Evolutionary conservation across 2,888 invertebrate genomes (phyloP).

Genomic region (Cosmopolites sordidus): DNA sequence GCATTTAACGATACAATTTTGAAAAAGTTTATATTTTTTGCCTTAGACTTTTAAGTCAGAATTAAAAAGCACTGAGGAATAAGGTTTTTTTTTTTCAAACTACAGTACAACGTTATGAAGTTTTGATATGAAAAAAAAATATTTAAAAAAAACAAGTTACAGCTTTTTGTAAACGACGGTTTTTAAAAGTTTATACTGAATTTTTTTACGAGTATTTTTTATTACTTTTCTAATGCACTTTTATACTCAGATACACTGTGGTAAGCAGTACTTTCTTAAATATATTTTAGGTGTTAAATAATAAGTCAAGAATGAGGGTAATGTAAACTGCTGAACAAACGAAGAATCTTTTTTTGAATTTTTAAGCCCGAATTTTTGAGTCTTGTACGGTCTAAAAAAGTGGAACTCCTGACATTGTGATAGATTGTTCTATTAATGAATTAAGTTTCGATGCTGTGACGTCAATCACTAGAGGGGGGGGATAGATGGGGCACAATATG

Average conservation of each 20-base stretch:
- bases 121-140: conserved; percentile 15
- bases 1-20: too few species aligned
- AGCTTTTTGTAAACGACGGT: conserved; percentile 32
- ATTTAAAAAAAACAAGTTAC: conserved; percentile 7
- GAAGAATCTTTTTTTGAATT: background rate
- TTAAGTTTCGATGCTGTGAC: too few species aligned
- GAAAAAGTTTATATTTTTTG: too few species aligned
- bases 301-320: background rate
- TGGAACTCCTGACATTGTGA: background rate
- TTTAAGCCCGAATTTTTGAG: conserved; percentile 1
- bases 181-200: conserved; percentile 34
- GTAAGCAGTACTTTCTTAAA: conserved; percentile 3
- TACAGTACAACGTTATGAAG: conserved; percentile 15
- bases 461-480: background rate
- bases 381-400: background rate
- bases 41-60: too few species aligned
- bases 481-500: background rate
- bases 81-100: too few species aligned
- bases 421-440: too few species aligned
- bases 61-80: background rate
- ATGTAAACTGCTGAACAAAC: background rate
- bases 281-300: conserved; percentile 3
- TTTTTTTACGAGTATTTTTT: conserved; percentile 35
- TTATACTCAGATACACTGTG: conserved; percentile 27
- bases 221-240: conserved; percentile 36